Base-by-base conservation (phyloP, 1,140 invertebrate species). In the Drosophila ohnishii region DNA sequence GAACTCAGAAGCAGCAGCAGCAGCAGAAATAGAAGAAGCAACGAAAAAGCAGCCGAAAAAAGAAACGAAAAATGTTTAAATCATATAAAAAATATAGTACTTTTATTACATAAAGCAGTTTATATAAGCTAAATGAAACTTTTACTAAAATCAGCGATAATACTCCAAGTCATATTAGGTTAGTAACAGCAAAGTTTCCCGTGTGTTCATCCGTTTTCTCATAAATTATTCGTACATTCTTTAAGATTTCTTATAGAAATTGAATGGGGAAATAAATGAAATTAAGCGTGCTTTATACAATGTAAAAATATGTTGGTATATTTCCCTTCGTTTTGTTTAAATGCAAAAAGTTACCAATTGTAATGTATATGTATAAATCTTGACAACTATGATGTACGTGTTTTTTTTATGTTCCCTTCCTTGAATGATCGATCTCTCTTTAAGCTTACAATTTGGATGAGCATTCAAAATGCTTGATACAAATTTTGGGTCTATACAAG, bases 41-140 rank as follows among this genome's bases (percentile, higher is more conserved):
- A 73, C 22, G 9, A 50, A 77, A 72, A 45, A 25, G 44, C 16
- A 35, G 30, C 28, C 34, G 42, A 64, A 78, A 62, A 28, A 60
- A 62, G 13, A 25, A 61, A 62, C 8, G 4, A 37, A 22, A 53
- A 35, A 51, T 45, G 28, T 28, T 28, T 40, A 60, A 79, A 75
- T 75, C 65, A 69, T 58, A 60, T 83, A 70, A 70, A 57, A 65
- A 83, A 69, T 81, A 70, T 78, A 53, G 19, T 53, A 63, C 78
- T 59, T 85, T 86, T 86, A 85, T 86, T 82, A 82, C 60, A 76
- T 82, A 82, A 83, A 86, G 75, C 75, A 60, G 69, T 65, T 71
- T 67, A 76, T 71, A 79, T 50, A 65, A 86, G 62, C 82, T 87
- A 78, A 75, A 69, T 78, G 67, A 77, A 80, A 80, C 56, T 64